phyloP scores from a whole-genome alignment of 2,797 vertebrate species.

The Lithobates pipiens region DNA sequence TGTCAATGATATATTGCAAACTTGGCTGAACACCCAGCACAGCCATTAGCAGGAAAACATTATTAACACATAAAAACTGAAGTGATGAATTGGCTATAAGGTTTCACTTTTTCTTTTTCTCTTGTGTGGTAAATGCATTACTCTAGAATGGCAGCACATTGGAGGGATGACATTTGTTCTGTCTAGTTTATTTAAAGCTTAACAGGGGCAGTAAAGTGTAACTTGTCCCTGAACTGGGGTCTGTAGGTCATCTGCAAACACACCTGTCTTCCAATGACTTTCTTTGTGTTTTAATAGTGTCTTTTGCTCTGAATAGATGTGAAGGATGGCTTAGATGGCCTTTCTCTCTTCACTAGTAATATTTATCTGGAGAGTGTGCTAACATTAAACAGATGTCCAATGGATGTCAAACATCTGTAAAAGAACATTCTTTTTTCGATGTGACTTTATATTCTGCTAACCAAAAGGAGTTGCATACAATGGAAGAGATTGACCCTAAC shows the following conservation, averaged over 20 bases:
- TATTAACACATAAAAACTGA: background rate
- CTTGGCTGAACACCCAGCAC: background rate
- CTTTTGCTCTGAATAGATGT: conserved; percentile 34
- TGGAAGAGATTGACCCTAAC: background rate
- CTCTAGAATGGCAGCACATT: background rate
- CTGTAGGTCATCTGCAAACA: conserved; percentile 45
- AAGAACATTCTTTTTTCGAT: background rate
- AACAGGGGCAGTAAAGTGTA: conserved; percentile 41
- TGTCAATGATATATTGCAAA: background rate
- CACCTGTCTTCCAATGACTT: conserved; percentile 43
- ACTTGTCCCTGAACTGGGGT: background rate
- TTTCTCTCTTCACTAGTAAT: conserved; percentile 10
- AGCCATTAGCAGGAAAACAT: background rate
- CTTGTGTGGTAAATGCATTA: conserved; percentile 29
- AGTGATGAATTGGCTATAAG: background rate
- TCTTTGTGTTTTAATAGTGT: conserved; percentile 23
- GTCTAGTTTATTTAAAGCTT: conserved; percentile 41
- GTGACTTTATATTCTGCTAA: background rate
- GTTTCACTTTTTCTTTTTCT: conserved; percentile 11
- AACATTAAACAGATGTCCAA: conserved; percentile 20
- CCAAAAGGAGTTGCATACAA: background rate
- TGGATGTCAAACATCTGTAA: conserved; percentile 17
- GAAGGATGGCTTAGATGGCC: background rate
- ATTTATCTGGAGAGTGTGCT: conserved; percentile 18
- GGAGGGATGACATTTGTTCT: conserved; percentile 32